Evolutionary conservation across 2,797 vertebrate species (phyloP).

Genomic region (Hyperoplus lanceolatus): DNA sequence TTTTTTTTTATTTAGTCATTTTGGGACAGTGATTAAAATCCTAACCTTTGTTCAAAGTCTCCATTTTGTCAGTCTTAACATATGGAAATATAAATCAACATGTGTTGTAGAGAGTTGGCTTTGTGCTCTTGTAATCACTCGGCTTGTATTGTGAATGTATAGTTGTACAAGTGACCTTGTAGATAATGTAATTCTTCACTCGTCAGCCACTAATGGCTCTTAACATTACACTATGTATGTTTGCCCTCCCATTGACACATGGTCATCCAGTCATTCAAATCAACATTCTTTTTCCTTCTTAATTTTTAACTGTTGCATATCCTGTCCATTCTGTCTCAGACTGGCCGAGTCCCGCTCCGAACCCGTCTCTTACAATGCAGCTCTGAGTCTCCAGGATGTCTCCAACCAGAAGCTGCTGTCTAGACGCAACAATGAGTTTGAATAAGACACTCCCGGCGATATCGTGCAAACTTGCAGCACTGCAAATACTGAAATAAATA

Average conservation of each 20-base stretch:
- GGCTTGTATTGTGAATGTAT: too few relatives aligned
- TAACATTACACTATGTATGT: neutral
- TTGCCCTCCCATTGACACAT: neutral
- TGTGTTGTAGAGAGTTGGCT: neutral
- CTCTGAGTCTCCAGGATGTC: conserved; percentile 72
- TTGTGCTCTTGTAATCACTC: too few relatives aligned
- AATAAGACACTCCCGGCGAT: conserved; percentile 43
- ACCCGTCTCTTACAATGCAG: conserved; percentile 82
- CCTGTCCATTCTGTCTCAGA: conserved; percentile 66
- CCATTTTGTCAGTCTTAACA: too few relatives aligned
- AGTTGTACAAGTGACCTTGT: too few relatives aligned
- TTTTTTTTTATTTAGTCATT: neutral
- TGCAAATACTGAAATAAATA: conserved; percentile 30
- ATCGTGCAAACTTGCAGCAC: conserved; percentile 19
- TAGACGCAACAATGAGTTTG: conserved; percentile 51
- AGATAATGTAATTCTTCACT: too few relatives aligned
- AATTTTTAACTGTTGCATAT: neutral
- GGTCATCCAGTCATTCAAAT: conserved; percentile 21
- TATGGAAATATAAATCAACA: neutral
- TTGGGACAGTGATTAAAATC: neutral
- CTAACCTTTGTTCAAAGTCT: neutral
- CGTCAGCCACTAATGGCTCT: too few relatives aligned
- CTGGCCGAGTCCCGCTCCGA: conserved; percentile 79
- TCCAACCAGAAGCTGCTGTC: conserved; percentile 45
- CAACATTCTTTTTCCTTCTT: neutral